Evolutionary conservation across 2,797 vertebrate genomes (phyloP).

Genomic region (Argentina silus): DNA sequence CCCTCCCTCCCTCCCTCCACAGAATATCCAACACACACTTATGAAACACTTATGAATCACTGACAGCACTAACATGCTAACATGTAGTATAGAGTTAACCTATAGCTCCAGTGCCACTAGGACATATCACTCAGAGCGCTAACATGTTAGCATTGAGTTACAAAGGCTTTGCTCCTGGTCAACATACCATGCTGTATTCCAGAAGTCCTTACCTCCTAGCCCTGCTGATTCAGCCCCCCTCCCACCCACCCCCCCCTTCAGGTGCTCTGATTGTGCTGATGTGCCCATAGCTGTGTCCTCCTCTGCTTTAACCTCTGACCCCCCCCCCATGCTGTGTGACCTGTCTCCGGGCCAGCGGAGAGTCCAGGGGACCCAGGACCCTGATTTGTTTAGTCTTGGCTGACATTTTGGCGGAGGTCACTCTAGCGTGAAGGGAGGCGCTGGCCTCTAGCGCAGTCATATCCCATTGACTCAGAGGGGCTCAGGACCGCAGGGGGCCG

Average conservation of each 20-base stretch:
- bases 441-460: slow-evolving; percentile 27
- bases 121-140: too few relatives aligned
- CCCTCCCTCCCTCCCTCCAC: not conserved
- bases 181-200: not conserved
- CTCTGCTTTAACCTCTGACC: slow-evolving; percentile 55
- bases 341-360: slow-evolving; percentile 10
- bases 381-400: slow-evolving; percentile 56
- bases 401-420: slow-evolving; percentile 57
- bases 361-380: slow-evolving; percentile 29
- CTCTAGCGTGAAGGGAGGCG: slow-evolving; percentile 17
- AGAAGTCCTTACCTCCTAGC: too few relatives aligned
- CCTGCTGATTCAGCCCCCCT: not conserved
- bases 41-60: slow-evolving; percentile 14
- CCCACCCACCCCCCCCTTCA: slow-evolving; percentile 19
- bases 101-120: too few relatives aligned
- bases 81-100: not conserved
- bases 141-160: not conserved
- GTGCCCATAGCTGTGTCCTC: slow-evolving; percentile 51
- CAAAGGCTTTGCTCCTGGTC: slow-evolving; percentile 5
- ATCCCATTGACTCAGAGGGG: slow-evolving; percentile 22
- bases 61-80: not conserved
- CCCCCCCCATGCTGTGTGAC: slow-evolving; percentile 25
- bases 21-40: not conserved
- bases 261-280: slow-evolving; percentile 53
- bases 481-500: not conserved